These are phyloP conservation scores for Nemotelus nigrinus DNA, from an alignment of 2,888 invertebrate species.

Conservation along the genomic window DNA sequence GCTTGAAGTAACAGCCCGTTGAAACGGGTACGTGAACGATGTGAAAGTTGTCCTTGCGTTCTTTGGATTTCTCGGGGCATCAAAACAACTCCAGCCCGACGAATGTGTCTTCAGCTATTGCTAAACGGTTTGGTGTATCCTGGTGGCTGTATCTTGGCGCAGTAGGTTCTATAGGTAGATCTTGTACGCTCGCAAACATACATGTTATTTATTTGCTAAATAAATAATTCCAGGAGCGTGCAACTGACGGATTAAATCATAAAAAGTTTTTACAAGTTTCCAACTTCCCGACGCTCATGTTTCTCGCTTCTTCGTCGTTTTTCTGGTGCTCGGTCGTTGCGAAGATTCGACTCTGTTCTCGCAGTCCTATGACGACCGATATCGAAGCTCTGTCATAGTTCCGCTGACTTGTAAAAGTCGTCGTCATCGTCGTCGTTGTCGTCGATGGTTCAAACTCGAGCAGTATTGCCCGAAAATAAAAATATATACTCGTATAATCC, in stretches of 20 bases:
- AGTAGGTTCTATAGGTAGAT: background rate
- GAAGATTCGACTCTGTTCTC: too few species aligned
- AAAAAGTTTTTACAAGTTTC: slow-evolving; percentile 39
- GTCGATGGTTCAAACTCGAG: too few species aligned
- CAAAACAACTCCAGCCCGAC: background rate
- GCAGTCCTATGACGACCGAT: too few species aligned
- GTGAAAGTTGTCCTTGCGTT: slow-evolving; percentile 7
- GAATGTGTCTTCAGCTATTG: background rate
- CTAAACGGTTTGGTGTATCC: too few species aligned
- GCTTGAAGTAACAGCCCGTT: slow-evolving; percentile 3
- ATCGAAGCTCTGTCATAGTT: too few species aligned
- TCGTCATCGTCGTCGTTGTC: too few species aligned
- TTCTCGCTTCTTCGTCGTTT: background rate
- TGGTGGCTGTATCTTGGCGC: too few species aligned
- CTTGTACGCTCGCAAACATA: slow-evolving; percentile 25
- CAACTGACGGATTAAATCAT: slow-evolving; percentile 40
- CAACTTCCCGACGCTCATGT: background rate
- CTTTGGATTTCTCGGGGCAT: background rate
- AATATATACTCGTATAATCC: slow-evolving; percentile 26
- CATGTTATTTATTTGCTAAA: slow-evolving; percentile 43
- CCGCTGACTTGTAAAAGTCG: too few species aligned
- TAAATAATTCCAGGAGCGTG: slow-evolving; percentile 40
- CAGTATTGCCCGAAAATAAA: background rate
- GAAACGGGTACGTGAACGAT: background rate
- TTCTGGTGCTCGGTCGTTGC: too few species aligned